phyloP scores from a whole-genome alignment of 2,113 vertebrate genomes.

The Alligator mississippiensis region DNA sequence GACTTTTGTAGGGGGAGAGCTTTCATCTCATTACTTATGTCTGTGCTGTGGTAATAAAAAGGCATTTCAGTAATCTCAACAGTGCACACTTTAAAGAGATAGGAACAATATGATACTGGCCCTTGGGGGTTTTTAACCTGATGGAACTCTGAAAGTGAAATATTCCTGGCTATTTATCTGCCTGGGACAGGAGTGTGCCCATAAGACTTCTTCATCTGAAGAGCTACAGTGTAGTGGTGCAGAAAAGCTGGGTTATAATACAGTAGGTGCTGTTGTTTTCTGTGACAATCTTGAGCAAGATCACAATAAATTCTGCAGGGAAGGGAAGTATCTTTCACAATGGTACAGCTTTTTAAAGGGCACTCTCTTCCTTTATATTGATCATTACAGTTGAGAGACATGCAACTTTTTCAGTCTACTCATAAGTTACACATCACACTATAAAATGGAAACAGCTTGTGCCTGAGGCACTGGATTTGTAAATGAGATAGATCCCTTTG shows the following conservation, averaged over 20 bases:
- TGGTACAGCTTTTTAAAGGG: neutral
- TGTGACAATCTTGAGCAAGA: neutral
- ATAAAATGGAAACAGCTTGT: neutral
- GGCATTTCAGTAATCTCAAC: neutral
- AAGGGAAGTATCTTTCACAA: neutral
- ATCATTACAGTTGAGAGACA: neutral
- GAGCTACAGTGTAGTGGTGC: neutral
- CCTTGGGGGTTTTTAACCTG: neutral
- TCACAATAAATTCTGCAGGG: neutral
- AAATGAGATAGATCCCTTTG: neutral
- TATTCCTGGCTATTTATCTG: neutral
- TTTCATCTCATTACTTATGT: neutral
- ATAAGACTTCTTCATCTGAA: neutral
- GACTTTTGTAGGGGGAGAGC: neutral
- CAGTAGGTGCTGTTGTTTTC: neutral
- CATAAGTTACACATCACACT: no score
- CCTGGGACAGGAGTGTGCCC: neutral
- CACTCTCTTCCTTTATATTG: neutral
- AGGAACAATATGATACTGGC: neutral
- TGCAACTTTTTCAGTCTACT: neutral
- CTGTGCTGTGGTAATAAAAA: neutral
- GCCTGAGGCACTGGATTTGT: neutral
- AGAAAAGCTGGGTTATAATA: neutral
- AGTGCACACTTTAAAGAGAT: neutral
- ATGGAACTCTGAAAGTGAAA: neutral